Evolutionary conservation across 1,140 invertebrate species (phyloP), one percentile per base, ranked within the genome.

Genomic region (Procambarus clarkii): DNA sequence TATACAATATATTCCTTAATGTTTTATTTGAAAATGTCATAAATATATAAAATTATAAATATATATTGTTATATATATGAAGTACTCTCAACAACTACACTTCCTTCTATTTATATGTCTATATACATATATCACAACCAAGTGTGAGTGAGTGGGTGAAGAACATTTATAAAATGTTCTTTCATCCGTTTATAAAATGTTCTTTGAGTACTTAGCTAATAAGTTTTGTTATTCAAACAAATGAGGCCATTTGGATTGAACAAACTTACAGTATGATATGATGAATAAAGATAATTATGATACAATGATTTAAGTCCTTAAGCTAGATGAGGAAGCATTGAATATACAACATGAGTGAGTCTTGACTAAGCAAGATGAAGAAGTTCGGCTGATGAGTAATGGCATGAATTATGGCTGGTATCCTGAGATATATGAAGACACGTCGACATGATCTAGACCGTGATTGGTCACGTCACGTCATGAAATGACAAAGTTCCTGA

Each of bases 41-140:
- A 83, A 18, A 69, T 45, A n/a, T 64, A 83, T 69, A n/a, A 8
- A 83, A 9, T 8, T 82, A 82, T 60, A 83, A 18, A 83, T 44
- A 46, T 45, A 34, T 24, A 74, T 74, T 74, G 24, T n/a, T 74
- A 34, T 74, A 74, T 21, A 34, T 34, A 74, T 34, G 8, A 3
- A 74, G 34, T 34, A 34, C n/a, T 34, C 69, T 34, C 7, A 44
- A 7, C 8, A 21, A 21, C 54, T 18, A 64, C 18, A 64, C 60
- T 21, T 21, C 11, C 18, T 18, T 21, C 11, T 18, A 64, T 21
- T 18, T 54, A 54, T 54, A 54, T 8, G 8, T 9, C 8, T 54
- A 69, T n/a, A 69, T 18, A 34, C n/a, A 74, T 74, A 24, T 21
- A 74, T 74, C 69, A 74, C 69, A 74, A 74, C 69, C 69, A 34